phyloP scores from a whole-genome alignment of 2,113 vertebrate species.

The Raja brachyura region DNA sequence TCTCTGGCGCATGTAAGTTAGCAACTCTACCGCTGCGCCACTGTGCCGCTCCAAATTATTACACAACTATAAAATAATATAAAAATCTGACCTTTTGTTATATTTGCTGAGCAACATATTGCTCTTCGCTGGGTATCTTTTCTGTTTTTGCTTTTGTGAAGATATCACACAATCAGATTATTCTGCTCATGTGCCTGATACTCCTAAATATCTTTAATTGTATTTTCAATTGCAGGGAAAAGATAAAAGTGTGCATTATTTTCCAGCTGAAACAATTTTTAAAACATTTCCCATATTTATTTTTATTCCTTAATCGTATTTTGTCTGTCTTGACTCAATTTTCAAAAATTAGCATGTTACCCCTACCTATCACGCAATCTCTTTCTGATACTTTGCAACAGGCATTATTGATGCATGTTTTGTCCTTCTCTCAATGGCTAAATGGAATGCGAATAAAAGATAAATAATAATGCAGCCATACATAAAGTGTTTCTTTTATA shows the following conservation, averaged over 20 bases:
- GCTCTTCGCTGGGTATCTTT: too few relatives aligned
- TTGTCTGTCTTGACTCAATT: background rate
- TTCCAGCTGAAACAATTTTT: background rate
- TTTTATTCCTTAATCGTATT: background rate
- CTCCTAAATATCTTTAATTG: background rate
- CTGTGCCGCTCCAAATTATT: too few relatives aligned
- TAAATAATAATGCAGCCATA: background rate
- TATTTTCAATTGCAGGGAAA: too few relatives aligned
- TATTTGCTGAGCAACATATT: too few relatives aligned
- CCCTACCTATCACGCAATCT: background rate
- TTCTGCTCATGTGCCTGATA: too few relatives aligned
- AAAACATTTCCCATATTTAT: background rate
- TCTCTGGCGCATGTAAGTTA: too few relatives aligned
- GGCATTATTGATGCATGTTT: background rate
- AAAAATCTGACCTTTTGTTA: too few relatives aligned
- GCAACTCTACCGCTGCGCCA: too few relatives aligned
- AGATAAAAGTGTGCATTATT: background rate
- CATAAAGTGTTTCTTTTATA: background rate
- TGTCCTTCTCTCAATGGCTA: background rate
- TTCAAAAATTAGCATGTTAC: background rate
- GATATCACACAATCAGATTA: background rate
- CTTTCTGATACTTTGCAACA: background rate
- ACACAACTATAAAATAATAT: background rate
- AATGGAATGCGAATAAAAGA: background rate
- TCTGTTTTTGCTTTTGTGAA: background rate